Percentiles rank a stretch among this genome's conserved stretches.
Conservation (phyloP, 2,888 invertebrate genomes). For the Theretra japonica region DNA sequence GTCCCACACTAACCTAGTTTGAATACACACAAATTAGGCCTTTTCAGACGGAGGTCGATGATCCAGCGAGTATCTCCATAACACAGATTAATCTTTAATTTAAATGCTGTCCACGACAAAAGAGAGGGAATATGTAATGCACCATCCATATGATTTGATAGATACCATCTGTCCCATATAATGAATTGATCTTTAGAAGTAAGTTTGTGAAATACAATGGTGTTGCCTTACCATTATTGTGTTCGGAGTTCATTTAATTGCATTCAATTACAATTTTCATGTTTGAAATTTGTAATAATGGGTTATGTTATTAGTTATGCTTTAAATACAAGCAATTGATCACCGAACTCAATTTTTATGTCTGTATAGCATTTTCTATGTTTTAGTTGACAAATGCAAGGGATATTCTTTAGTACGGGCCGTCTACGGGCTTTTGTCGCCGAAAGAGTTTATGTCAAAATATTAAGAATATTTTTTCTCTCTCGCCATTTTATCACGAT, state of each 20-base stretch:
- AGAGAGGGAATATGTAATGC: conserved; percentile 26
- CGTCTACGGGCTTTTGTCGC: too few relatives aligned
- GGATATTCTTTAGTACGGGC: too few relatives aligned
- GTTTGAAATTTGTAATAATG: too few relatives aligned
- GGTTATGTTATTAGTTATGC: too few relatives aligned
- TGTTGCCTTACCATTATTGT: conserved; percentile 5
- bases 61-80: conserved; percentile 45
- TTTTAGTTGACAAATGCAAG: too few relatives aligned
- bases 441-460: too few relatives aligned
- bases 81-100: conserved; percentile 69
- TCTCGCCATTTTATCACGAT: too few relatives aligned
- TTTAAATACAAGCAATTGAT: too few relatives aligned
- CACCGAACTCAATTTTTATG: too few relatives aligned
- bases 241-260: conserved; percentile 8
- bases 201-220: conserved; percentile 9
- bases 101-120: conserved; percentile 45
- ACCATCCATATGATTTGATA: conserved; percentile 26
- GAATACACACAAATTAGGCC: conserved; percentile 61
- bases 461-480: too few relatives aligned
- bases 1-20: conserved; percentile 37
- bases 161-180: conserved; percentile 33
- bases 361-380: too few relatives aligned
- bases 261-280: conserved; percentile 1
- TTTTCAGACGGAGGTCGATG: conserved; percentile 54
- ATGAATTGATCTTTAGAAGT: conserved; percentile 29